Evolutionary conservation across 2,888 invertebrate genomes (phyloP).

Genomic region (Chrysolina oricalcia): DNA sequence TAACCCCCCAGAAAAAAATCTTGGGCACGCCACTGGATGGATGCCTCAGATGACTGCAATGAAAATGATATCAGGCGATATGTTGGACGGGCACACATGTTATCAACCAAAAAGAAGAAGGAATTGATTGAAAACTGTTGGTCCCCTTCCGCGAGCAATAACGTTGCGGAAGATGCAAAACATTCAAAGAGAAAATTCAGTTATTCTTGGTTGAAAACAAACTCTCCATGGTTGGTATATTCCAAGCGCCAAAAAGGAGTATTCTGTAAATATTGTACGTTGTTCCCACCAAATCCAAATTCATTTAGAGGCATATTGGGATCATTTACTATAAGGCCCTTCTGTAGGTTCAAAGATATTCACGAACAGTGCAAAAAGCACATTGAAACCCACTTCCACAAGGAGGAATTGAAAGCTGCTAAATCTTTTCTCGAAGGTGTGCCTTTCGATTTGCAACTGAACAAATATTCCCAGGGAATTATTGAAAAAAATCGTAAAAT

Average conservation of each 20-base stretch:
- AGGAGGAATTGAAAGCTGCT: too few relatives aligned
- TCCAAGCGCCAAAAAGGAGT: too few relatives aligned
- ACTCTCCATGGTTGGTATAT: conserved; percentile 25
- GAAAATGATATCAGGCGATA: conserved; percentile 51
- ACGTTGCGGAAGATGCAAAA: too few relatives aligned
- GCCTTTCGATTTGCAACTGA: conserved; percentile 44
- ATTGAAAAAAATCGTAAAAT: conserved; percentile 55
- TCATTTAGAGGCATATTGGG: conserved; percentile 50
- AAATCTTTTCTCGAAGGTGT: too few relatives aligned
- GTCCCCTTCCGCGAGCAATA: conserved; percentile 34
- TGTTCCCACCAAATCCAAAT: conserved; percentile 35
- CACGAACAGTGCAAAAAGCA: too few relatives aligned
- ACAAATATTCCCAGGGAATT: conserved; percentile 50
- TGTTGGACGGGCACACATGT: conserved; percentile 38
- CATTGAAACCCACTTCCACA: too few relatives aligned
- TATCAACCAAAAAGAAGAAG: conserved; percentile 44
- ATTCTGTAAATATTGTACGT: conserved; percentile 26
- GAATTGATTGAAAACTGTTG: conserved; percentile 50
- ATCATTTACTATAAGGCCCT: too few relatives aligned
- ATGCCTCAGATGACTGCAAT: too few relatives aligned
- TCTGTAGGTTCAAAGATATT: too few relatives aligned
- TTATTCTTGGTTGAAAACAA: conserved; percentile 28
- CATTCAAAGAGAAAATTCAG: too few relatives aligned
- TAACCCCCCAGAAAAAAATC: too few relatives aligned
- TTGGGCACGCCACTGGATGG: too few relatives aligned